Percentiles rank a stretch among this genome's conserved stretches.
Conservation (phyloP, 2,113 vertebrate genomes). For the Brachirus orientalis region DNA sequence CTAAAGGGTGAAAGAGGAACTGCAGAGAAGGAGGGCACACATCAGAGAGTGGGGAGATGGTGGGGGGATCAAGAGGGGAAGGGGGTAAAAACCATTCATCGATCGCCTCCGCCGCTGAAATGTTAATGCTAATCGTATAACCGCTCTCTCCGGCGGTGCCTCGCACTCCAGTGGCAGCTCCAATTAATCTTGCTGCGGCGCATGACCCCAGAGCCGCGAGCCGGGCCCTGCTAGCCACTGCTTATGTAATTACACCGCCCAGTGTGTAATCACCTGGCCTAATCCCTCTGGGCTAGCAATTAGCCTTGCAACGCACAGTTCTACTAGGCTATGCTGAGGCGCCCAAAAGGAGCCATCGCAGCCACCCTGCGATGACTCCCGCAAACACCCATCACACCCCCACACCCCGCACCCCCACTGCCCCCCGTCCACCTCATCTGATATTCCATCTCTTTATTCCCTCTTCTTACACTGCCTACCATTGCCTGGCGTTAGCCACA, state of each 20-base stretch:
- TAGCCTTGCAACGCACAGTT: slow-evolving; percentile 85
- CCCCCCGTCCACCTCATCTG: slow-evolving; percentile 47
- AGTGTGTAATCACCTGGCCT: slow-evolving; percentile 94
- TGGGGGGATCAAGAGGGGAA: slow-evolving; percentile 26
- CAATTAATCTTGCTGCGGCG: slow-evolving; percentile 97
- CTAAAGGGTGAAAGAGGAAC: slow-evolving; percentile 62
- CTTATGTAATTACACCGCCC: slow-evolving; percentile 98
- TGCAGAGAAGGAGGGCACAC: slow-evolving; percentile 39
- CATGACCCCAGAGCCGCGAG: slow-evolving; percentile 89
- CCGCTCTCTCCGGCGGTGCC: slow-evolving; percentile 86
- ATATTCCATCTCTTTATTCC: slow-evolving; percentile 75
- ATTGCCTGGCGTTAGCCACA: slow-evolving; percentile 78
- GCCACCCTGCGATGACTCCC: slow-evolving; percentile 47
- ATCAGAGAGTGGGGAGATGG: slow-evolving; percentile 45
- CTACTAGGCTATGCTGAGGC: slow-evolving; percentile 58
- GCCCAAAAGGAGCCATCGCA: slow-evolving; percentile 80
- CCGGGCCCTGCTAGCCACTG: slow-evolving; percentile 90
- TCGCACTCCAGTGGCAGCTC: slow-evolving; percentile 92
- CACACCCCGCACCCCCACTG: slow-evolving; percentile 31
- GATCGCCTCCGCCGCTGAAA: slow-evolving; percentile 89
- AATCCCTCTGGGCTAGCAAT: slow-evolving; percentile 93
- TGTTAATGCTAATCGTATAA: slow-evolving; percentile 96
- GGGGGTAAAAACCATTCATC: slow-evolving; percentile 74
- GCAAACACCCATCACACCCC: slow-evolving; percentile 63
- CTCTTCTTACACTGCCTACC: slow-evolving; percentile 78